Percentiles rank a stretch among this genome's conserved stretches.
phyloP scores from a whole-genome alignment of 2,888 invertebrate species.

The Trissonchulus latispiculum region DNA sequence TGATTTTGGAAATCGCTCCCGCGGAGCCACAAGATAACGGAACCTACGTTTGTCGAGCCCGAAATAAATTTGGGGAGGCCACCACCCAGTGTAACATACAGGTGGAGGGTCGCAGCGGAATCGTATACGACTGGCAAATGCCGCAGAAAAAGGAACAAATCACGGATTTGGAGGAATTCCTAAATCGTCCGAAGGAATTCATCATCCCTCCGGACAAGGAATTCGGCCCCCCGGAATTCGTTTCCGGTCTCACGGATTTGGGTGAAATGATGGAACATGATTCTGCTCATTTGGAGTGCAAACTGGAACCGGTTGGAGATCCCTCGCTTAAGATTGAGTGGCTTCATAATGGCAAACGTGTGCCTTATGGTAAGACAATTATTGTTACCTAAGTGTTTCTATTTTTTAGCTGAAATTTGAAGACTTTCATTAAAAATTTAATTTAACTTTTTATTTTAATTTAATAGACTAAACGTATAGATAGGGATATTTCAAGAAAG shows the following conservation, averaged over 20 bases:
- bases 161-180: conserved; percentile 77
- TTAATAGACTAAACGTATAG: too few relatives aligned
- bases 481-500: too few relatives aligned
- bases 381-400: too few relatives aligned
- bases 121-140: conserved; percentile 40
- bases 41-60: conserved; percentile 72
- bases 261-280: conserved; percentile 76
- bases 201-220: conserved; percentile 27
- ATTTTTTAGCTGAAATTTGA: too few relatives aligned
- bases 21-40: conserved; percentile 85
- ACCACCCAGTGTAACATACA: conserved; percentile 63
- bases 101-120: conserved; percentile 35
- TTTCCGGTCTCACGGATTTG: conserved; percentile 72
- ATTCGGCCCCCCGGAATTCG: conserved; percentile 63
- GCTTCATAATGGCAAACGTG: conserved; percentile 77
- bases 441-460: too few relatives aligned
- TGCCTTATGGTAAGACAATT: conserved; percentile 49
- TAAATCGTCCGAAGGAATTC: conserved; percentile 54
- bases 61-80: conserved; percentile 81
- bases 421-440: too few relatives aligned
- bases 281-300: conserved; percentile 81
- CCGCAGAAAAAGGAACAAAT: conserved; percentile 60
- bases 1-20: conserved; percentile 74
- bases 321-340: conserved; percentile 83
- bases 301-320: conserved; percentile 79